These are phyloP conservation scores for Fukomys damarensis DNA, from an alignment of 2,113 vertebrate genomes.

Conservation along the genomic window DNA sequence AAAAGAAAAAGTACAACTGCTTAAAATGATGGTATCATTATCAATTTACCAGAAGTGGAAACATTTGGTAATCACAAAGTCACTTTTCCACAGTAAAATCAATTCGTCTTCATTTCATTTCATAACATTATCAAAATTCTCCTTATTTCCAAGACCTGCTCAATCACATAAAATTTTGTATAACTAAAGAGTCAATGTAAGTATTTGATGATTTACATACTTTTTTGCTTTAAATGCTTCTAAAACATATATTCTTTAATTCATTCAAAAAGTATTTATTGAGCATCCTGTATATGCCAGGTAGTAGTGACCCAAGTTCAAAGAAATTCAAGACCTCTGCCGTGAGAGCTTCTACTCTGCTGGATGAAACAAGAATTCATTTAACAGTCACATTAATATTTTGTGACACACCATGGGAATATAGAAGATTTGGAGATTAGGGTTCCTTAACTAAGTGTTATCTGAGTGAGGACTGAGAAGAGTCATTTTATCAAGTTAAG, in stretches of 20 bases:
- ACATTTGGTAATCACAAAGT: not conserved
- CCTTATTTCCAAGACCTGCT: not conserved
- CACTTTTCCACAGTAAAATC: not conserved
- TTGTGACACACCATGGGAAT: not conserved
- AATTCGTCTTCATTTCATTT: conserved; percentile 34
- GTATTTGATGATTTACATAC: not conserved
- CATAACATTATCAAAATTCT: not conserved
- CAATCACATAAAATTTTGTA: not conserved
- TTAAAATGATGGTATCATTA: conserved; percentile 24
- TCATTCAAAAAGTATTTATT: not conserved
- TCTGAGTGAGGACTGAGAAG: not conserved
- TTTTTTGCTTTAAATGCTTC: not conserved
- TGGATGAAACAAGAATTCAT: not conserved
- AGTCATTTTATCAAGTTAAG: not conserved
- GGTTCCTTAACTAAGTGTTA: not conserved
- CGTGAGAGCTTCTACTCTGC: not conserved
- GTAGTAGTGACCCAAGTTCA: not conserved
- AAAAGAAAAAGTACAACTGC: conserved; percentile 10
- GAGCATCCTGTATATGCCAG: not conserved
- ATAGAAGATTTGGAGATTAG: not conserved
- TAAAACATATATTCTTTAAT: not conserved
- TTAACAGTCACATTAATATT: not conserved
- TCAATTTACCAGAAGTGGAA: not conserved
- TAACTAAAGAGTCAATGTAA: not conserved
- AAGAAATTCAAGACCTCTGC: not conserved